Evolutionary conservation across 2,888 invertebrate species (phyloP), one percentile per base, ranked within the genome.

Genomic region (Cephus pygmeus): DNA sequence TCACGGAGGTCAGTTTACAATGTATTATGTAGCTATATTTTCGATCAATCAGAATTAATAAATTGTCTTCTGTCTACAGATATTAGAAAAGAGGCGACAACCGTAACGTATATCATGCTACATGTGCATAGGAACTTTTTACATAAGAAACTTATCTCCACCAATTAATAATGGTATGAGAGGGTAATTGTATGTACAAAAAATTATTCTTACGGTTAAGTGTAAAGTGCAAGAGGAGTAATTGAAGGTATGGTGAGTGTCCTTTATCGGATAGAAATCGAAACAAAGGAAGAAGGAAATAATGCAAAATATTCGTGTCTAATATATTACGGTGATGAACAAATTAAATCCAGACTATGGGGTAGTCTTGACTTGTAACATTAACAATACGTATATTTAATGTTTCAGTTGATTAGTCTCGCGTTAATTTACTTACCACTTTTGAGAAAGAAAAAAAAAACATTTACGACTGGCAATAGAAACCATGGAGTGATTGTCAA

Each of bases 1-100:
- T 91, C 35, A 82, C 81, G 36, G 83, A 88, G 87, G 91, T 91
- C 74, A 80, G 82, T 80, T 40, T 40, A 40, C 77, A 78, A 71
- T 56, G 2, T 23, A 56, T 56, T 56, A 56, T 23, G 0, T 9
- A 56, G 23, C 23, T 56, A 23, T 23, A 23, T 56, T 56, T 56
- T 23, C 56, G 23, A 73, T 36, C 31, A 15, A 33, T 34, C 34
- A 56, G 35, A 69, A 73, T 34, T 30, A 75, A 73, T 73, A 69
- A 73, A 73, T 69, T n/a, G 15, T 76, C 76, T 75, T 73, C 69
- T 76, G 11, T 73, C 76, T 81, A 69, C 75, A 85, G 84, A 79
- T 82, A 73, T 76, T 85, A 69, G 82, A 83, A 33, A 76, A 78
- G 34, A 81, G 77, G 69, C 69, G 76, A 34, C 82, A 80, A 23